A percentile compares a stretch with the other conserved stretches of the same genome.
Conservation (phyloP, 2,888 invertebrate species). For the Glomeris marginata region DNA sequence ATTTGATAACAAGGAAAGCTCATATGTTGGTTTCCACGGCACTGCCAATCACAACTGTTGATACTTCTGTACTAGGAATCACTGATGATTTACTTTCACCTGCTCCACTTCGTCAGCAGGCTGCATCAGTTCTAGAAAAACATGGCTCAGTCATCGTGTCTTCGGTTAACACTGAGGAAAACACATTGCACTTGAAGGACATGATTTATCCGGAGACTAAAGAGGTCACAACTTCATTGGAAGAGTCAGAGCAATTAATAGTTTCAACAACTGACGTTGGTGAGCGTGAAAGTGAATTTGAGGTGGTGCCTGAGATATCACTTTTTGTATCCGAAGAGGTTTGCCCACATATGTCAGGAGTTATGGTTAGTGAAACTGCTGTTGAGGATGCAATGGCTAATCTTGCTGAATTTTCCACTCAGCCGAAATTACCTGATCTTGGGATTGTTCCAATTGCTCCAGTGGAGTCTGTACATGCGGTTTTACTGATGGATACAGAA, state of each 20-base stretch:
- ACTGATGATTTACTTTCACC: no score
- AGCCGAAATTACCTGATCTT: background rate
- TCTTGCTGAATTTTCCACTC: background rate
- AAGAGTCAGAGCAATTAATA: conserved; percentile 10
- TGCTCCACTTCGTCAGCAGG: no score
- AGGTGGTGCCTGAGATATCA: background rate
- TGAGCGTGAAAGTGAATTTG: conserved; percentile 10
- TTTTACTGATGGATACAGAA: background rate
- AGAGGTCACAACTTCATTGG: conserved; percentile 6
- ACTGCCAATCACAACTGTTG: no score
- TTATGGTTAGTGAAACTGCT: background rate
- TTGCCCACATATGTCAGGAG: background rate
- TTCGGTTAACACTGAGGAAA: no score
- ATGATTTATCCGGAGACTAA: conserved; percentile 4
- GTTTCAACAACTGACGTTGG: conserved; percentile 8
- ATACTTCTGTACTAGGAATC: no score
- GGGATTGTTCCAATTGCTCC: background rate
- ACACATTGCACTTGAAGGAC: no score
- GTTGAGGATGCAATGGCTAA: background rate
- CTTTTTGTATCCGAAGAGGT: background rate
- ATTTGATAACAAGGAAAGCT: no score
- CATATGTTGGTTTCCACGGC: no score
- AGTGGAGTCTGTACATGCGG: background rate
- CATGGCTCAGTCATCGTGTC: no score
- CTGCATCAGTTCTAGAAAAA: no score